These are phyloP conservation scores for Andrena bucephala DNA, from an alignment of 2,888 invertebrate species.

Conservation along the genomic window DNA sequence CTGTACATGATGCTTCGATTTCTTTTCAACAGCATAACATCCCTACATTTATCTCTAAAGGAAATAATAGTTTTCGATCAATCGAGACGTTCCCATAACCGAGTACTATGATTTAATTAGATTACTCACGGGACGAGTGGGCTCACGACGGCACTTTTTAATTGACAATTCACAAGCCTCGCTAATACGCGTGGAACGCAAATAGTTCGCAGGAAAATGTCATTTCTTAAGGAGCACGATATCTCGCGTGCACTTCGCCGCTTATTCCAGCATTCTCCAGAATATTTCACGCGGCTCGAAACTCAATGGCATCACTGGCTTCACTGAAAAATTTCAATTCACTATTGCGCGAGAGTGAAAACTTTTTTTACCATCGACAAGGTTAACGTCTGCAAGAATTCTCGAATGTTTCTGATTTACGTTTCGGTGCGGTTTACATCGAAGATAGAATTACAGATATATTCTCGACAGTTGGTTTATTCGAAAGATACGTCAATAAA, in stretches of 20 bases:
- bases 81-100: not conserved
- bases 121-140: conserved; percentile 24
- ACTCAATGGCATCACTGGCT: conserved; percentile 33
- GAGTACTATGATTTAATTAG: not conserved
- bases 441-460: conserved; percentile 17
- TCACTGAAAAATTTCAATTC: conserved; percentile 31
- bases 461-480: conserved; percentile 15
- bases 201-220: conserved; percentile 22
- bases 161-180: conserved; percentile 1
- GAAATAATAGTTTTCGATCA: not conserved
- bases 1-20: conserved; percentile 86
- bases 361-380: conserved; percentile 19
- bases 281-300: not conserved
- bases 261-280: not conserved
- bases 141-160: not conserved
- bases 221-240: conserved; percentile 24
- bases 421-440: conserved; percentile 1
- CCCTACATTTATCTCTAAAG: conserved; percentile 34
- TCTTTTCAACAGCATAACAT: conserved; percentile 41
- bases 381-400: conserved; percentile 38
- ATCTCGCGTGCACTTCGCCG: not conserved
- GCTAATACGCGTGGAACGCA: conserved; percentile 19
- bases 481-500: conserved; percentile 39
- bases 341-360: not conserved
- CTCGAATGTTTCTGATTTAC: not conserved